Conservation (phyloP, 2,888 invertebrate species). For the Sisyra nigra region DNA sequence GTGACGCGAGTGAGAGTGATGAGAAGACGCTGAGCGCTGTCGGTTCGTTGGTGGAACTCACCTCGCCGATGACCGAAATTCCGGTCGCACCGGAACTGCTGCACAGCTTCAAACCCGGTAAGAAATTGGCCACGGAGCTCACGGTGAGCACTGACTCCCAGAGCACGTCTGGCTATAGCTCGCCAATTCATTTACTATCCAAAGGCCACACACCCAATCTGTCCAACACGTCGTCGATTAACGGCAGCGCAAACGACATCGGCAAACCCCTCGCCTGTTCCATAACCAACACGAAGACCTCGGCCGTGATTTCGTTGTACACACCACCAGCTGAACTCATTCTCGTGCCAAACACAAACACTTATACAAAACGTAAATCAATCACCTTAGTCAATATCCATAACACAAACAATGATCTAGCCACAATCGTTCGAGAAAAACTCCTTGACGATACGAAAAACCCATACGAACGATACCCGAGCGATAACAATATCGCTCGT, state of each 20-base stretch:
- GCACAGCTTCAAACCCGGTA: conserved; percentile 21
- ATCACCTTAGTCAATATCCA: conserved; percentile 27
- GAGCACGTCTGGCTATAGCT: conserved; percentile 33
- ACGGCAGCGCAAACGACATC: conserved; percentile 23
- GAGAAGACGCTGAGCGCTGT: conserved; percentile 29
- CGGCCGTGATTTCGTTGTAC: conserved; percentile 28
- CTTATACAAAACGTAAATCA: conserved; percentile 22
- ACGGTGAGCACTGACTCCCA: conserved; percentile 25
- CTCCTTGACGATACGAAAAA: conserved; percentile 8
- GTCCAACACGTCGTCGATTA: conserved; percentile 27
- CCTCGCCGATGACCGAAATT: conserved; percentile 23
- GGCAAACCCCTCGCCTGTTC: conserved; percentile 23
- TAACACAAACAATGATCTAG: conserved; percentile 17
- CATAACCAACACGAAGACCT: conserved; percentile 27
- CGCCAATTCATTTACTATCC: conserved; percentile 23
- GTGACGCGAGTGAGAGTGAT: conserved; percentile 23
- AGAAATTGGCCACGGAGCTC: conserved; percentile 19
- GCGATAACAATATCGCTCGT: conserved; percentile 10
- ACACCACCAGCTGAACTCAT: conserved; percentile 16
- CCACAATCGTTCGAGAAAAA: conserved; percentile 10
- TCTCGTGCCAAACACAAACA: background rate
- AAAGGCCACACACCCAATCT: conserved; percentile 21
- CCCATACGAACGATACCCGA: conserved; percentile 6
- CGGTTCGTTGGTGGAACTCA: conserved; percentile 24
- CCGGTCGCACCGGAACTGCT: no score